Evolutionary conservation across 2,888 invertebrate genomes (phyloP).

Genomic region (Papilio protenor): DNA sequence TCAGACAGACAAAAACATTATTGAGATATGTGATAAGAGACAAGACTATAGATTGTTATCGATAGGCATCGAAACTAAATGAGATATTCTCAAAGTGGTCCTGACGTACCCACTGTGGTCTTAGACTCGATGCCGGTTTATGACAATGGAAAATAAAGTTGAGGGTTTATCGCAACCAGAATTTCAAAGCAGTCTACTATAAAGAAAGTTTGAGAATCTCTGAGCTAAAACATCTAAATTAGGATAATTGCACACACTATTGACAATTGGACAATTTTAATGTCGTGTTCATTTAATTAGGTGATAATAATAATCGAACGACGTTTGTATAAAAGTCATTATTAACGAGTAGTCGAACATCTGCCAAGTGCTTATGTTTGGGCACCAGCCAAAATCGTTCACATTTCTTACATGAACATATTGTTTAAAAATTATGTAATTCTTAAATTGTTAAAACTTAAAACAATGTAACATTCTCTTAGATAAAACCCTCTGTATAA

Average conservation of each 20-base stretch:
- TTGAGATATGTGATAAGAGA: neutral
- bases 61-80: neutral
- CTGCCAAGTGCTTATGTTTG: slow-evolving; percentile 67
- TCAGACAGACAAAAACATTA: neutral
- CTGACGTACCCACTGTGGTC: too few species aligned
- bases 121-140: too few species aligned
- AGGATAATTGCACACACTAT: too few species aligned
- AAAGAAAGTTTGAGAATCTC: too few species aligned
- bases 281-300: slow-evolving; percentile 53
- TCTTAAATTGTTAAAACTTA: neutral
- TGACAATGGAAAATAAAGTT: too few species aligned
- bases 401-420: slow-evolving; percentile 6
- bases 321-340: slow-evolving; percentile 56
- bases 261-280: slow-evolving; percentile 14
- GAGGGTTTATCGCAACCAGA: too few species aligned
- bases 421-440: slow-evolving; percentile 11
- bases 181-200: neutral
- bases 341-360: slow-evolving; percentile 56
- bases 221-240: too few species aligned
- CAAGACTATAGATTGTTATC: too few species aligned
- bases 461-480: neutral
- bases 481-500: neutral
- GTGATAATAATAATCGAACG: slow-evolving; percentile 52
- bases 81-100: neutral
- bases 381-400: slow-evolving; percentile 57